Conservation (phyloP, 2,888 invertebrate species). For the Pollenia griseotomentosa region DNA sequence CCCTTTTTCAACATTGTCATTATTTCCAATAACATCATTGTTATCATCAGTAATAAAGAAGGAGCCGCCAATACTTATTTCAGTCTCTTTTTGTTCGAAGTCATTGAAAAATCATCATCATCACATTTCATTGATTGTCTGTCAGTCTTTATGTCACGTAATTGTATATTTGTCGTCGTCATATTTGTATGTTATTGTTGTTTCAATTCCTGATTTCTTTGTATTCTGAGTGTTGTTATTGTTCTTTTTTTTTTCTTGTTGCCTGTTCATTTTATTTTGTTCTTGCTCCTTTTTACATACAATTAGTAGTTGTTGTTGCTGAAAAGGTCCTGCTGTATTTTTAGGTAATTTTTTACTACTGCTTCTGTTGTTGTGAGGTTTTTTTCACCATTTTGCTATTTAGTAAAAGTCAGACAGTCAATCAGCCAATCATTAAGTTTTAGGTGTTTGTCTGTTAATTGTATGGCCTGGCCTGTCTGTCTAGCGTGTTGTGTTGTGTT, state of each 20-base stretch:
- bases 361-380: not conserved
- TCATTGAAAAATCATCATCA: conserved; percentile 60
- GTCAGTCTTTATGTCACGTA: conserved; percentile 58
- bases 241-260: conserved; percentile 69
- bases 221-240: conserved; percentile 26
- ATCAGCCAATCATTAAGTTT: conserved; percentile 80
- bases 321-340: conserved; percentile 16
- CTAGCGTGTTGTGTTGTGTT: conserved; percentile 4
- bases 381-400: conserved; percentile 74
- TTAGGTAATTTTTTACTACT: conserved; percentile 24
- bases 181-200: conserved; percentile 52
- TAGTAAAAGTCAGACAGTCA: conserved; percentile 74
- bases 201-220: not conserved
- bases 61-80: conserved; percentile 31
- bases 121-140: conserved; percentile 59
- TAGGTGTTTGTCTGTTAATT: conserved; percentile 80
- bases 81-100: conserved; percentile 16
- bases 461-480: conserved; percentile 59
- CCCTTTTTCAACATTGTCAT: not conserved
- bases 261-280: conserved; percentile 7
- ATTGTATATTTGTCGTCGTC: conserved; percentile 35
- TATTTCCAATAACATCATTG: conserved; percentile 6
- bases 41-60: not conserved
- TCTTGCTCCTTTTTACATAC: not conserved
- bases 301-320: not conserved